Base-by-base conservation (phyloP, 2,888 invertebrate species). In the Hirtodrosophila confusa region DNA sequence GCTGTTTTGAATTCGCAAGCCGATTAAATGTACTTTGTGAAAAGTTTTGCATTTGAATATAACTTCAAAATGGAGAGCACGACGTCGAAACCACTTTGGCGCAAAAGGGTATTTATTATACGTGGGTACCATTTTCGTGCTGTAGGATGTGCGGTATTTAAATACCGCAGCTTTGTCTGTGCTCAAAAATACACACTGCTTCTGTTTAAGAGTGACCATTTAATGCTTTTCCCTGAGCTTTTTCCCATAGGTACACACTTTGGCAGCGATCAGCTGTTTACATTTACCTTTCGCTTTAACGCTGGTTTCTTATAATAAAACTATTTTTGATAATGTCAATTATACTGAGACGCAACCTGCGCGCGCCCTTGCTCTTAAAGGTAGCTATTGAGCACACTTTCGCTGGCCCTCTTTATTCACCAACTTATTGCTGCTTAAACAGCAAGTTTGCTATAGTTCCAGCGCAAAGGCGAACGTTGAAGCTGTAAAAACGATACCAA, bases 401-500 rank as follows among this genome's bases (percentile, higher is more conserved):
- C 4, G 29, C 7, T 17, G 3, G 31, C 6, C 12, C 31, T 29
- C 23, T 37, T 31, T 7, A 17, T 9, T 3, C 10, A 1, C 17
- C 17, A 17, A 1, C 17, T 23, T 23, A 4, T 23, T 61, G 4
- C 2, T n/a, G 1, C 11, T 9, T 3, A n/a, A 4, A 17, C 37
- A 69, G 78, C 68, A 78, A 49, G 39, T 61, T 10, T 58, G 64
- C 39, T 74, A 74, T 17, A 74, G 79, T 12, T 57, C 71, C 35
- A 80, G 69, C 36, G 66, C 72, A 12, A 60, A 69, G 17, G 3
- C 82, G 4, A 58, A 39, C 29, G 51, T 31, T 37, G 43, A 56
- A 12, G 35, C 40, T 23, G 36, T 37, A 24, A 90, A 90, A 7
- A 93, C 94, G 68, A 93, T 96, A 56, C 96, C 96, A 0, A 93